Evolutionary conservation across 1,140 invertebrate genomes (phyloP), one percentile per base, ranked within the genome.

Genomic region (Agrilus planipennis): DNA sequence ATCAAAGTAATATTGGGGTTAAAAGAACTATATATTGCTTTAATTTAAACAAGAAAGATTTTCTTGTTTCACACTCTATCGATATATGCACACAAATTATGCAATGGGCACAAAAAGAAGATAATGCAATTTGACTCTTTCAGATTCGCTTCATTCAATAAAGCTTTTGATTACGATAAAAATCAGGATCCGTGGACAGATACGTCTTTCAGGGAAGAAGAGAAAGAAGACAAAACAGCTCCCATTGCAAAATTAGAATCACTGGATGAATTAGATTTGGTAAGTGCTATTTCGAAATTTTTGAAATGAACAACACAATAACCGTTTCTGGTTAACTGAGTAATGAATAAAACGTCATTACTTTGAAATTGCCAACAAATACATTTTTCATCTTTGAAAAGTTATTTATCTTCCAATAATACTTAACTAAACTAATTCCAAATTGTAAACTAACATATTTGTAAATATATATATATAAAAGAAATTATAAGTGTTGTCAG

Each of bases 171-270:
- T 45, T 58, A 56, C 31, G 57, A 61, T 21, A 37, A 32, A n/a
- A 34, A 30, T 34, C 52, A 57, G 19, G 38, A 51, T 6, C 51
- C 49, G 4, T 54, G 53, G 55, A 44, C 52, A 7, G 57, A 61
- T 38, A 44, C 45, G 20, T 25, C 50, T 4, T 30, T 40, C 9
- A 51, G 53, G 39, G 54, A 56, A 34, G 53, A 53, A 36, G 54
- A 58, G 10, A 47, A 46, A 34, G 53, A 57, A 29, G 57, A 61
- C 20, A 58, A 54, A 47, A 49, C 41, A 41, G 75, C 76, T 23
- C 76, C 76, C 16, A 77, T 77, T 37, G 76, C 75, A 20, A 72
- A 73, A 51, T 60, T 77, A 44, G 76, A 79, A 49, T 77, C 75
- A 12, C 58, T 79, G 34, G 76, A 79, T 47, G 76, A 79, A 57